Conservation (phyloP, 2,113 vertebrate genomes). For the Sebastes schlegelii region DNA sequence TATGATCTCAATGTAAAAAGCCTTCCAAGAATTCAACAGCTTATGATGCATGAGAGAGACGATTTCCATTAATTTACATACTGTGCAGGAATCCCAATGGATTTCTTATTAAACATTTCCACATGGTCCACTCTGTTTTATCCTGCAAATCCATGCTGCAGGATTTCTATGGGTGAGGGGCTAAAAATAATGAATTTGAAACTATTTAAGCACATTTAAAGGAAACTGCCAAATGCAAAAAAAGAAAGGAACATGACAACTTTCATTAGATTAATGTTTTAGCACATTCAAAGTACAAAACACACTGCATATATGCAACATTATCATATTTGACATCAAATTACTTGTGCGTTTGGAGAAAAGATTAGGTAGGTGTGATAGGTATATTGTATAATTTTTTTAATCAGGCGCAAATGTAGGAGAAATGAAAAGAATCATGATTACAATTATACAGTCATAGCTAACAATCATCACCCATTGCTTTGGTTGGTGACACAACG, state of each 20-base stretch:
- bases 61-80: constrained; percentile 68
- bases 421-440: not conserved
- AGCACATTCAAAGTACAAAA: not conserved
- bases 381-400: not conserved
- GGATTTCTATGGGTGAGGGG: constrained; percentile 66
- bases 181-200: constrained; percentile 64
- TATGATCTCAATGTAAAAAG: constrained; percentile 54
- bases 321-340: not conserved
- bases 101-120: constrained; percentile 75
- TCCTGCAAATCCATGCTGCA: constrained; percentile 59
- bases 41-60: constrained; percentile 56
- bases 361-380: not conserved
- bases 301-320: not conserved
- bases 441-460: not conserved
- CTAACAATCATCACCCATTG: not conserved
- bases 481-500: not conserved
- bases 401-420: not conserved
- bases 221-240: constrained; percentile 24
- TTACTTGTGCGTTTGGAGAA: not conserved
- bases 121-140: constrained; percentile 66
- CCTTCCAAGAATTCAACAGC: constrained; percentile 50
- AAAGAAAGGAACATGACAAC: not conserved
- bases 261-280: constrained; percentile 14
- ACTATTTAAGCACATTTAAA: constrained; percentile 44
- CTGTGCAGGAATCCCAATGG: constrained; percentile 43